Conservation (phyloP, 2,797 vertebrate genomes). For the Coreius guichenoti region DNA sequence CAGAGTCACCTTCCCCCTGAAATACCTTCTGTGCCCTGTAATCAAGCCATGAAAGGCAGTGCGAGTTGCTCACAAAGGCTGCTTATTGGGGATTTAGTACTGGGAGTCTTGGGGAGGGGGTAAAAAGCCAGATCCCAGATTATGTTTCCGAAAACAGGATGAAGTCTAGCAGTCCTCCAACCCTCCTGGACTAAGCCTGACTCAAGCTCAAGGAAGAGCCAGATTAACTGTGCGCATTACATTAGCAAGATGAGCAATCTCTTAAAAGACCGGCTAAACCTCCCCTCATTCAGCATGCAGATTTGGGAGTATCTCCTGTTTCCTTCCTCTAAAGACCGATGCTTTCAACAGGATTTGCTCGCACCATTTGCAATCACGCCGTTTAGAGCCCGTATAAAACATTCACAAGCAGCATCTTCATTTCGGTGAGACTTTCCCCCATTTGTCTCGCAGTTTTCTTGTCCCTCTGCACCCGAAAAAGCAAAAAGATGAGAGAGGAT, state of each 20-base stretch:
- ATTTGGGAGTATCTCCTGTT: constrained; percentile 29
- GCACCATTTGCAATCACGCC: not conserved
- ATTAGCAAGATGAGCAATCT: constrained; percentile 58
- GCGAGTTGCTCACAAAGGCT: constrained; percentile 66
- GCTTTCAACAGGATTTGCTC: constrained; percentile 45
- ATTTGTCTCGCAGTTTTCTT: constrained; percentile 20
- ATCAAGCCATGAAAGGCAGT: constrained; percentile 78
- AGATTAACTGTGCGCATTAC: constrained; percentile 56
- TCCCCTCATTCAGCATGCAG: constrained; percentile 39
- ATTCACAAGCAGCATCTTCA: constrained; percentile 55
- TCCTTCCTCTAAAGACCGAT: constrained; percentile 36
- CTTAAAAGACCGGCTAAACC: constrained; percentile 48
- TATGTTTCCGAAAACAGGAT: constrained; percentile 63
- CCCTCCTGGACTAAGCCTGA: constrained; percentile 40
- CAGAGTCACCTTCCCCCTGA: constrained; percentile 39
- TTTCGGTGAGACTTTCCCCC: constrained; percentile 30
- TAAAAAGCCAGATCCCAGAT: constrained; percentile 56
- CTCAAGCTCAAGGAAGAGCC: constrained; percentile 33
- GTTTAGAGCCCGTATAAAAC: constrained; percentile 56
- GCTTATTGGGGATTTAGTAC: constrained; percentile 61
- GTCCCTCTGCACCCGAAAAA: constrained; percentile 20
- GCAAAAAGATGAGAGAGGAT: constrained; percentile 32
- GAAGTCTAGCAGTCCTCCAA: constrained; percentile 40
- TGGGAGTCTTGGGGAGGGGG: constrained; percentile 50
- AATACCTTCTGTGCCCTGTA: constrained; percentile 70